Evolutionary conservation across 1,140 invertebrate species (phyloP).

Genomic region (Drosophila tristis): DNA sequence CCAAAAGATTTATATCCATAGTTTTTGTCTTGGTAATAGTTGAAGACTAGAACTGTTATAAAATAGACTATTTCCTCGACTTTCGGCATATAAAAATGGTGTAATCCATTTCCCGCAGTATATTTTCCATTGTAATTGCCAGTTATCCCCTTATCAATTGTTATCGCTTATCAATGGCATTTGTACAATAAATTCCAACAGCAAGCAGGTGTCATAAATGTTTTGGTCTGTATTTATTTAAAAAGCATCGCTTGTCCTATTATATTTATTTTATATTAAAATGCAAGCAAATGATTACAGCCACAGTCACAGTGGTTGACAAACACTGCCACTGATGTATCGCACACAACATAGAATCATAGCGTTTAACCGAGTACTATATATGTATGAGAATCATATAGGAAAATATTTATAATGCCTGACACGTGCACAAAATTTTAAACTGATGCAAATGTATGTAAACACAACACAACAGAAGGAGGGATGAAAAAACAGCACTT

Average conservation of each 20-base stretch:
- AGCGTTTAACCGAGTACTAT: neutral
- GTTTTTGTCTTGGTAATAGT: conserved; percentile 75
- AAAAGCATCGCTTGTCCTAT: conserved; percentile 48
- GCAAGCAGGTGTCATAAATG: conserved; percentile 57
- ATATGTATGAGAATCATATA: conserved; percentile 42
- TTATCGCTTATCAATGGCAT: conserved; percentile 58
- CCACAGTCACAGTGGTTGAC: conserved; percentile 31
- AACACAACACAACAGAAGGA: conserved; percentile 33
- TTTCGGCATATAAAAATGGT: conserved; percentile 78
- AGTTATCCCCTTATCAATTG: conserved; percentile 56
- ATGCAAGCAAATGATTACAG: conserved; percentile 59
- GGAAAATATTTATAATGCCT: conserved; percentile 68
- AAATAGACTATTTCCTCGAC: conserved; percentile 48
- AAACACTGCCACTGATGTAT: conserved; percentile 43
- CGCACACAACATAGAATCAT: conserved; percentile 2
- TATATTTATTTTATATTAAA: conserved; percentile 78
- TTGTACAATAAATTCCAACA: conserved; percentile 34
- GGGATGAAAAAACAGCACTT: conserved; percentile 50
- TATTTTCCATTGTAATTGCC: conserved; percentile 67
- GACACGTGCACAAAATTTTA: conserved; percentile 76
- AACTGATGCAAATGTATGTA: conserved; percentile 38
- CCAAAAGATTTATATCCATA: conserved; percentile 64
- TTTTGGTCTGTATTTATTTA: conserved; percentile 69
- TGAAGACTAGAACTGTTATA: conserved; percentile 69
- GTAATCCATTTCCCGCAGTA: conserved; percentile 75